phyloP scores from a whole-genome alignment of 1,140 invertebrate genomes.

The Drosophila sturtevanti region DNA sequence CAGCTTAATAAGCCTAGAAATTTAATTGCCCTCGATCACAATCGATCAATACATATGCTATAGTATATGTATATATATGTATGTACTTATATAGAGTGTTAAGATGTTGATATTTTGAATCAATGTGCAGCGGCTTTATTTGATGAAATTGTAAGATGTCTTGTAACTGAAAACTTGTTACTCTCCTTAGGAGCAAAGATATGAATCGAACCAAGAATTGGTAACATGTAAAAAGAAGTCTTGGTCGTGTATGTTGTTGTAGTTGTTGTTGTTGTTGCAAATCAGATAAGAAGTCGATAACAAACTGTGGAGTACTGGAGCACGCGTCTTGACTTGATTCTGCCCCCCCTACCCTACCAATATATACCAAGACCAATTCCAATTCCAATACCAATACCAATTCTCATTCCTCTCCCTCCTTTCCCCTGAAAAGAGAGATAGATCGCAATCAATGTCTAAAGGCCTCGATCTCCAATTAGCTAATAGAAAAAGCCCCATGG shows the following conservation, averaged over 20 bases:
- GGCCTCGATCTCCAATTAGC: slow-evolving; percentile 60
- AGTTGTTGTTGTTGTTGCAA: slow-evolving; percentile 8
- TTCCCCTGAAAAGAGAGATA: neutral
- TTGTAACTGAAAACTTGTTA: slow-evolving; percentile 11
- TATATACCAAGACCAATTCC: neutral
- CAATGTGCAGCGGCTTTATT: slow-evolving; percentile 21
- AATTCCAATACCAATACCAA: neutral
- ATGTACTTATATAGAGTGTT: neutral
- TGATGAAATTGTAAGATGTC: slow-evolving; percentile 22
- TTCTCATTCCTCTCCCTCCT: too few relatives aligned
- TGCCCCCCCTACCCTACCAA: neutral
- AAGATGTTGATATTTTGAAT: neutral
- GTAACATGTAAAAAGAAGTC: slow-evolving; percentile 13
- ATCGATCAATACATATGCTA: neutral
- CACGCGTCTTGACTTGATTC: neutral
- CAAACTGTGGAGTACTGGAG: neutral
- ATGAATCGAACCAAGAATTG: slow-evolving; percentile 10
- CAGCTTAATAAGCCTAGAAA: slow-evolving; percentile 13
- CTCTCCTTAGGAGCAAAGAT: slow-evolving; percentile 5
- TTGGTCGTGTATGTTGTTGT: slow-evolving; percentile 1
- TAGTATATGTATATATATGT: neutral
- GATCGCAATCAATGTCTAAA: slow-evolving; percentile 46
- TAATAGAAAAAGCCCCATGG: slow-evolving; percentile 54
- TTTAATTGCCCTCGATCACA: neutral
- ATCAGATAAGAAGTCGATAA: slow-evolving; percentile 11